Percentiles rank a stretch among this genome's conserved stretches.
Conservation (phyloP, 2,113 vertebrate genomes). For the Oreotrochilus melanogaster region DNA sequence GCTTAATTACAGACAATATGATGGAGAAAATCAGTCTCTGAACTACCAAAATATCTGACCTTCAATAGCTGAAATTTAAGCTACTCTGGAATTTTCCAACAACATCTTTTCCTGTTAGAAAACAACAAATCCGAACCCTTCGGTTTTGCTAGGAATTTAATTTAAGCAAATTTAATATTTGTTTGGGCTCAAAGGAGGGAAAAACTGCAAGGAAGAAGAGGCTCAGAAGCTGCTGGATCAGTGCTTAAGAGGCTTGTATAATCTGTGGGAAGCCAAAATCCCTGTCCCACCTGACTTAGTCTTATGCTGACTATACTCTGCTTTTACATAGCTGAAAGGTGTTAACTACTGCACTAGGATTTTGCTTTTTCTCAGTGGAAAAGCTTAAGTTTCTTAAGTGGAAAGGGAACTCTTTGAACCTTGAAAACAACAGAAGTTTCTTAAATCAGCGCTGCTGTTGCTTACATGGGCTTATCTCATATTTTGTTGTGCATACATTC, state of each 20-base stretch:
- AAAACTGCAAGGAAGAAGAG: not conserved
- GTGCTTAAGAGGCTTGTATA: not conserved
- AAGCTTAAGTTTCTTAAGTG: not conserved
- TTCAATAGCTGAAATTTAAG: constrained; percentile 1
- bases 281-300: not conserved
- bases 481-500: not conserved
- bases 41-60: constrained; percentile 31
- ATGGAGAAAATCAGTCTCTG: constrained; percentile 36
- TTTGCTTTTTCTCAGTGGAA: not conserved
- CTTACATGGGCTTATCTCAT: not conserved
- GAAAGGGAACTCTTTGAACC: not conserved
- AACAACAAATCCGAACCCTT: not conserved
- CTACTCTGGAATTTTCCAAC: constrained; percentile 31
- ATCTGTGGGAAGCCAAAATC: not conserved
- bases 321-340: not conserved
- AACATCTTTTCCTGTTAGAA: not conserved
- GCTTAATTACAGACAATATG: constrained; percentile 44
- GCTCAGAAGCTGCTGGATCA: not conserved
- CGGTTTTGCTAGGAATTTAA: not conserved
- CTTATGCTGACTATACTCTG: not conserved
- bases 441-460: not conserved
- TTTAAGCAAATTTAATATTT: too few species aligned
- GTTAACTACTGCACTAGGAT: not conserved
- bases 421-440: not conserved
- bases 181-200: not conserved